Percentiles rank a stretch among this genome's conserved stretches.
Evolutionary conservation across 2,797 vertebrate genomes (phyloP).

Genomic region (Rhinichthys osculus): DNA sequence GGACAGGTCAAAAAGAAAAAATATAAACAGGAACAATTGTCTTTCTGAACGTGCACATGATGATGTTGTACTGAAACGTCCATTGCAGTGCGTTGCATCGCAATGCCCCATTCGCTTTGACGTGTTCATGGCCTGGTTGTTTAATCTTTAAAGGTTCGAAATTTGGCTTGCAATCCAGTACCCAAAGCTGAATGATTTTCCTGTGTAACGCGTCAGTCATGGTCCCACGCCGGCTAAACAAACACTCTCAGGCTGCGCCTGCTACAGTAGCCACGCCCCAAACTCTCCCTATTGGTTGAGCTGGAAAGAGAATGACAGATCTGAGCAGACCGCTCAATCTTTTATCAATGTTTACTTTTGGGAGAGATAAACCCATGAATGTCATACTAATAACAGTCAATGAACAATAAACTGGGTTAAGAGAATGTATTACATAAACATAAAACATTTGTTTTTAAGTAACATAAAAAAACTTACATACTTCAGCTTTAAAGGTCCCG

Average conservation of each 20-base stretch:
- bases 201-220: not conserved
- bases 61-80: no score
- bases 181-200: no score
- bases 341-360: not conserved
- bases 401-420: not conserved
- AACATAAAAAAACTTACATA: not conserved
- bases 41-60: no score
- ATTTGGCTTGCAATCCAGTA: not conserved
- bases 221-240: not conserved
- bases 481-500: no score
- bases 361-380: no score
- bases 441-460: not conserved
- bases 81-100: no score
- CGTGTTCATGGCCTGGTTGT: not conserved
- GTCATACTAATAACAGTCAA: not conserved
- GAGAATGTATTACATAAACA: not conserved
- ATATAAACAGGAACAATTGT: no score
- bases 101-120: not conserved
- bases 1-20: no score
- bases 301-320: not conserved
- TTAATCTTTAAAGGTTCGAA: not conserved
- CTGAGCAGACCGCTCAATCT: not conserved
- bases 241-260: no score
- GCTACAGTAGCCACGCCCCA: no score
- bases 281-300: not conserved